phyloP scores from a whole-genome alignment of 2,888 invertebrate species.

The Alloplasta piceator region DNA sequence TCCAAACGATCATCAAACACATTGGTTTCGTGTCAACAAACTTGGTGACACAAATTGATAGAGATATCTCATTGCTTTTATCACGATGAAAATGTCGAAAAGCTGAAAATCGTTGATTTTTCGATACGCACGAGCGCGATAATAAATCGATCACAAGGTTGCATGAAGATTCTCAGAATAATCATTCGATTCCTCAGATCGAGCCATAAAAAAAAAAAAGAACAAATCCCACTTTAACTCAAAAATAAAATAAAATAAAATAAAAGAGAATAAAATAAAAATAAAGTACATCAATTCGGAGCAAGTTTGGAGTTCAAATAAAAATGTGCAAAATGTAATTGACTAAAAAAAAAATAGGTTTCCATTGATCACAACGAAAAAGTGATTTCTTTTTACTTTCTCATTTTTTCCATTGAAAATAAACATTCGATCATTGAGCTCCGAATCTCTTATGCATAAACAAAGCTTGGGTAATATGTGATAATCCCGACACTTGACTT shows the following conservation, averaged over 20 bases:
- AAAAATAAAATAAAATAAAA: too few species aligned
- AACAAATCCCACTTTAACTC: too few species aligned
- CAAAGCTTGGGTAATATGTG: constrained; percentile 20
- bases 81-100: background rate
- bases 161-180: too few species aligned
- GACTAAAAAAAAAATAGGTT: background rate
- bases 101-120: background rate
- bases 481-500: constrained; percentile 52
- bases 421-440: constrained; percentile 22
- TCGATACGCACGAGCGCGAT: background rate
- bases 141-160: too few species aligned
- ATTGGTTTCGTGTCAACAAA: too few species aligned
- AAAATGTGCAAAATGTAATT: background rate
- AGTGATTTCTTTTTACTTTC: background rate
- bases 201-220: too few species aligned
- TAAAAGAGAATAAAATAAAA: too few species aligned
- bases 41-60: too few species aligned
- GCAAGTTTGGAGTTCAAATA: too few species aligned
- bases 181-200: too few species aligned
- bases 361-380: background rate
- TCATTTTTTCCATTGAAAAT: background rate
- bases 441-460: background rate
- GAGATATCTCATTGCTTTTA: background rate
- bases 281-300: too few species aligned
- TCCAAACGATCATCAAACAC: too few species aligned